Percentiles rank a stretch among this genome's conserved stretches.
Evolutionary conservation across 2,888 invertebrate genomes (phyloP).

Genomic region (Lucinisca nassula): DNA sequence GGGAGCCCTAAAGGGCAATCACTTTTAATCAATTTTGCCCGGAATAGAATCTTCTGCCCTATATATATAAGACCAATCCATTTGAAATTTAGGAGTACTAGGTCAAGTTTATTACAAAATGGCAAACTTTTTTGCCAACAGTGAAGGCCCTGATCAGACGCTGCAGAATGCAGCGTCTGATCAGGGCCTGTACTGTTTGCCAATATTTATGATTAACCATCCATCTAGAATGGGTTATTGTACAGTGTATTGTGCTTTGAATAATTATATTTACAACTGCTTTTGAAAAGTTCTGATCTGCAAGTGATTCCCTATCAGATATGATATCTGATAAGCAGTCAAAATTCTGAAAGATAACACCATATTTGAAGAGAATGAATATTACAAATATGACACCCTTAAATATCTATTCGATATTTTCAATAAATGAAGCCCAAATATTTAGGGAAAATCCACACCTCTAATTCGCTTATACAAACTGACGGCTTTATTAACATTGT

Average conservation of each 20-base stretch:
- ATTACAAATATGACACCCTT: neutral
- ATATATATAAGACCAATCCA: no score
- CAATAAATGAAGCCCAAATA: neutral
- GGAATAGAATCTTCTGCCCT: no score
- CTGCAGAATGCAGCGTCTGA: no score
- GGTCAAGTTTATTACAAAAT: no score
- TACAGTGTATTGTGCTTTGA: no score
- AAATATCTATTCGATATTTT: neutral
- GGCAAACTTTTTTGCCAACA: no score
- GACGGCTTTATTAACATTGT: constrained; percentile 2
- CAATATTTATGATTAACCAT: no score
- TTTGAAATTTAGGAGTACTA: no score
- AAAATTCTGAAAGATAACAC: neutral
- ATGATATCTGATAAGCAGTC: neutral
- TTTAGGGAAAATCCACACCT: neutral
- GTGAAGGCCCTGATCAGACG: no score
- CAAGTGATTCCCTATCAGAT: neutral
- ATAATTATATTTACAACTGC: no score
- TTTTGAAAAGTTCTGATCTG: neutral
- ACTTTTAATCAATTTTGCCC: neutral
- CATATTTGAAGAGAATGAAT: neutral
- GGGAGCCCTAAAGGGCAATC: neutral
- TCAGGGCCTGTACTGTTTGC: no score
- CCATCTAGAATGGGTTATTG: no score
- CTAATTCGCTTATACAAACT: neutral